Evolutionary conservation across 1,140 invertebrate species (phyloP).

Genomic region (Thalassaphorura encarpata): DNA sequence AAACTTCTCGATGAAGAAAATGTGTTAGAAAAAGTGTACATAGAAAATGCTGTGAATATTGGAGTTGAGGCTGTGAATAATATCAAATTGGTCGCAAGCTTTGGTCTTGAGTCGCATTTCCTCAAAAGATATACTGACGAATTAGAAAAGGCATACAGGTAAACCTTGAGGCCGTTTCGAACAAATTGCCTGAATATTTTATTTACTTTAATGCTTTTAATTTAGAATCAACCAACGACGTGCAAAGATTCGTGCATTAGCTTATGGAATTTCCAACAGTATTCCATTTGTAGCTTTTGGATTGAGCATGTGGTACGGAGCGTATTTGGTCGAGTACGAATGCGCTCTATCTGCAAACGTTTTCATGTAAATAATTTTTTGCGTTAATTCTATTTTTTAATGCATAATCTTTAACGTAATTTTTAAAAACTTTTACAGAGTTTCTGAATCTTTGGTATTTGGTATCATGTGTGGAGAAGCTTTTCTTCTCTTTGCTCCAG

Average conservation of each 20-base stretch:
- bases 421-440: conserved; percentile 4
- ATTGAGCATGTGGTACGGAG: conserved; percentile 44
- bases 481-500: conserved; percentile 8
- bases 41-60: conserved; percentile 34
- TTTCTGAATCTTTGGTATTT: conserved; percentile 11
- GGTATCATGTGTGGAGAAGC: not conserved
- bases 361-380: conserved; percentile 40
- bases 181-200: too few relatives aligned
- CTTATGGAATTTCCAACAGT: conserved; percentile 42
- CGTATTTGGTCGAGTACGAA: conserved; percentile 40
- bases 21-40: conserved; percentile 34
- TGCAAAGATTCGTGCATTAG: conserved; percentile 39
- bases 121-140: conserved; percentile 34
- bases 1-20: conserved; percentile 34
- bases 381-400: not conserved
- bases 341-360: conserved; percentile 40
- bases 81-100: conserved; percentile 46
- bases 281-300: conserved; percentile 46
- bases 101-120: conserved; percentile 42
- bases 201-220: not conserved
- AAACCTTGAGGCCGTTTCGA: not conserved
- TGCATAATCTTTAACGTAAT: not conserved
- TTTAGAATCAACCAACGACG: conserved; percentile 23
- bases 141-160: conserved; percentile 32
- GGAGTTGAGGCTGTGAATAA: conserved; percentile 46